A percentile compares a stretch with the other conserved stretches of the same genome.
These are phyloP conservation scores for Sitodiplosis mosellana DNA, from an alignment of 1,140 invertebrate genomes.

Conservation along the genomic window DNA sequence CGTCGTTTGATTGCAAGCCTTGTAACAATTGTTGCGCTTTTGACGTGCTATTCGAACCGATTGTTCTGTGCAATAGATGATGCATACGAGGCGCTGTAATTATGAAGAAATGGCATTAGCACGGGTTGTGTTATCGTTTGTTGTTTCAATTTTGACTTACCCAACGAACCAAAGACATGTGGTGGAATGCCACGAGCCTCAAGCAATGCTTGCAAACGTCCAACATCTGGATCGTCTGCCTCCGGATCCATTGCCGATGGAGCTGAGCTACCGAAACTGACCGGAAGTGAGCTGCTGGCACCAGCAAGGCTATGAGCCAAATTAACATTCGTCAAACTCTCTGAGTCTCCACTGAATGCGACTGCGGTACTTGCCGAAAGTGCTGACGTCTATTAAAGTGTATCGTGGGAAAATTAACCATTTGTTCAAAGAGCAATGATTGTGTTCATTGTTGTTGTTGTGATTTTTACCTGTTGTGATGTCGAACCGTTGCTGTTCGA, in stretches of 20 bases:
- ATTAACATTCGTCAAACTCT: too few relatives aligned
- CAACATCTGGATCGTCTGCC: conserved; percentile 76
- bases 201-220: conserved; percentile 70
- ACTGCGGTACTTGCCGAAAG: too few relatives aligned
- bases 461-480: too few relatives aligned
- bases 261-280: conserved; percentile 9
- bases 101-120: not conserved
- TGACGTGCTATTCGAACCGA: conserved; percentile 67
- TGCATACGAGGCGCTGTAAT: conserved; percentile 86
- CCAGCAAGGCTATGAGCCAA: conserved; percentile 7
- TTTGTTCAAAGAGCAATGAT: too few relatives aligned
- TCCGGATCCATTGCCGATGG: conserved; percentile 25
- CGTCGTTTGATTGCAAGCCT: conserved; percentile 88
- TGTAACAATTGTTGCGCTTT: conserved; percentile 89
- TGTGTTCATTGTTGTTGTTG: too few relatives aligned
- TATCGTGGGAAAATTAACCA: too few relatives aligned
- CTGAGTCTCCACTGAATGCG: too few relatives aligned
- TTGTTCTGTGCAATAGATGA: conserved; percentile 83
- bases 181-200: conserved; percentile 88
- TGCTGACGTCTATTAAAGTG: too few relatives aligned
- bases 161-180: conserved; percentile 71
- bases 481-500: too few relatives aligned
- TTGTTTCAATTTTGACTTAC: not conserved
- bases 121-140: too few relatives aligned
- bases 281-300: conserved; percentile 9